Base-by-base conservation (phyloP, 2,888 invertebrate genomes). In the Drosophila leonis region DNA sequence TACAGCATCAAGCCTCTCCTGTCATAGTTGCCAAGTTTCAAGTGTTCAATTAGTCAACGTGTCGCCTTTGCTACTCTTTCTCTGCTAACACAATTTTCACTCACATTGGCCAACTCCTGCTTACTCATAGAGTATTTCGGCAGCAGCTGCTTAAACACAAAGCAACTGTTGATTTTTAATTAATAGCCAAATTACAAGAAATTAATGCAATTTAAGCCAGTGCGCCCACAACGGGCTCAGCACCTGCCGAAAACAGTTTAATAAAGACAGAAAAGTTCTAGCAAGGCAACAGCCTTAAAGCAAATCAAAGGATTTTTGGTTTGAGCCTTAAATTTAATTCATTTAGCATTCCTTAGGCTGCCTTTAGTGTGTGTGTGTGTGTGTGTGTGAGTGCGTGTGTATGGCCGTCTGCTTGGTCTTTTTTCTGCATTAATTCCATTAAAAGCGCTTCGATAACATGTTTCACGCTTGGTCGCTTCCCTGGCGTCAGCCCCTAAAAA, bases 401-500 rank as follows among this genome's bases (percentile, higher is more conserved):
- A 39, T 48, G 37, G n/a, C 39, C 18, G 61, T 60, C 65, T 70
- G 70, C 60, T 48, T 41, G 62, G 41, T 39, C 71, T 80, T 15
- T 42, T 56, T 79, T 69, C 68, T 72, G 78, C 77, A 81, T 83
- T 81, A 81, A 84, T 83, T 82, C 84, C 84, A 84, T 82, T 82
- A 82, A 82, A 79, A 84, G 78, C 79, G 79, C 72, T 79, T 71
- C 77, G 82, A 83, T 82, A 82, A 83, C 82, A 82, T 79, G 82
- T 82, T 82, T 82, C 72, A 83, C 84, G 82, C 82, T 82, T 84
- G 72, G 80, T 57, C 71, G 82, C 82, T 65, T 78, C 54, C 66
- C 72, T 60, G 35, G 72, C 78, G 69, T 74, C 78, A 70, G 76
- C 81, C 70, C 82, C 84, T 84, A 83, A 82, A 82, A 82, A 82